Base-by-base conservation (phyloP, 2,113 vertebrate species). In the Otocyon megalotis region DNA sequence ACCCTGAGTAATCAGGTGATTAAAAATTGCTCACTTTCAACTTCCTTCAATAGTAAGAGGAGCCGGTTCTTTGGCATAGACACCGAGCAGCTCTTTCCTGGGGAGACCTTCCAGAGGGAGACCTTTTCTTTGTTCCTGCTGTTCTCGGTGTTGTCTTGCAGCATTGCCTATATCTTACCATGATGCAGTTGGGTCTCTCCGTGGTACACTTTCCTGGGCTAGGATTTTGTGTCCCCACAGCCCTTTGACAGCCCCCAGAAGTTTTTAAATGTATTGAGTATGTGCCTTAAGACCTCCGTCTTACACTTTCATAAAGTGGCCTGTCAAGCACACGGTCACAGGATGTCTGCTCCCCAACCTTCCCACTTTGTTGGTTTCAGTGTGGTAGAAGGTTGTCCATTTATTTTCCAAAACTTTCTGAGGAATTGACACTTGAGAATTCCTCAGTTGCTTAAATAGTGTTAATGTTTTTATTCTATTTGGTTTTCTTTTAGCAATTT, bases 401-500 rank as follows among this genome's bases (percentile, higher is more conserved):
- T 65, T 63, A 12, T 30, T 93, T 69, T 87, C 48, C 67, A 35
- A 60, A 88, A 69, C 26, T 92, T 0, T 30, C 60, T 43, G 1
- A 92, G 54, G 15, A 62, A 67, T 10, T 43, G 32, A 20, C 26
- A 50, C 63, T 56, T 85, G 65, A 60, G 60, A 82, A 11, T 35
- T n/a, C n/a, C 94, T n/a, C 65, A 17, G 62, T 32, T 69, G 88
- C 20, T 7, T 28, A 15, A 63, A 35, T 43, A 60, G 6, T 56
- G 8, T 50, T 79, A 9, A 9, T 79, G 30, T 15, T 82, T 74
- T 94, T 54, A 35, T 74, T 92, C 93, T 8, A 11, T 56, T 85
- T 63, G 5, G 19, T 50, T 97, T 77, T 69, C 13, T 94, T 92
- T 81, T 65, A 86, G 43, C 85, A 65, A 76, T 82, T 79, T 74